Evolutionary conservation across 2,888 invertebrate genomes (phyloP).

Genomic region (Mamestra brassicae): DNA sequence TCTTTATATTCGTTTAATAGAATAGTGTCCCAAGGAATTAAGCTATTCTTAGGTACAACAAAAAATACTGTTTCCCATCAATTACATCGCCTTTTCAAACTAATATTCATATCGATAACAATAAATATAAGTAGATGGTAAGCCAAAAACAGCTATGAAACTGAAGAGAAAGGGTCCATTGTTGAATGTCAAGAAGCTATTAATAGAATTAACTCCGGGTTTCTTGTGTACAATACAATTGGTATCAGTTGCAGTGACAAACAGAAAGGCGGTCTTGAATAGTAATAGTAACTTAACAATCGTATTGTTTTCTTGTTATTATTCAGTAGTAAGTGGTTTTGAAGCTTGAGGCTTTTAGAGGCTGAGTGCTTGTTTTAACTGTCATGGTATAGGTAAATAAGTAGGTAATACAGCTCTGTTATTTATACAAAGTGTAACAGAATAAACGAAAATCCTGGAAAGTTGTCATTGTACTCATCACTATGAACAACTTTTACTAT

Average conservation of each 20-base stretch:
- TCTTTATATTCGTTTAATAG: no score
- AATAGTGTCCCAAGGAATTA: no score
- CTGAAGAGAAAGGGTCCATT: conserved; percentile 36
- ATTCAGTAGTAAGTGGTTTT: conserved; percentile 11
- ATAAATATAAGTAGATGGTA: not conserved
- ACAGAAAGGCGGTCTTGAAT: not conserved
- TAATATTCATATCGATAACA: conserved; percentile 2
- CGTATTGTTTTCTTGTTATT: conserved; percentile 16
- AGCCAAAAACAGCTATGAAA: conserved; percentile 16
- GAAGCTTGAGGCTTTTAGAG: not conserved
- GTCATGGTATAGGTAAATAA: no score
- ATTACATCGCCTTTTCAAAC: not conserved
- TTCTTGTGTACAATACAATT: conserved; percentile 19
- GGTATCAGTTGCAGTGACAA: conserved; percentile 15
- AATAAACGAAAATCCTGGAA: no score
- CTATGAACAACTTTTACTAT: no score
- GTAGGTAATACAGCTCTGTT: no score
- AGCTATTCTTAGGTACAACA: no score
- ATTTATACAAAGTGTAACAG: no score
- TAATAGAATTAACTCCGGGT: conserved; percentile 36
- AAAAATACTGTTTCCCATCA: no score
- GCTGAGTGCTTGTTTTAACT: not conserved
- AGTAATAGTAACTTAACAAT: conserved; percentile 4
- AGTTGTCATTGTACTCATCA: no score
- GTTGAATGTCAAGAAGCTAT: conserved; percentile 17